phyloP scores from a whole-genome alignment of 92 coral and sea anemone genomes.

The Paragorgia papillata region DNA sequence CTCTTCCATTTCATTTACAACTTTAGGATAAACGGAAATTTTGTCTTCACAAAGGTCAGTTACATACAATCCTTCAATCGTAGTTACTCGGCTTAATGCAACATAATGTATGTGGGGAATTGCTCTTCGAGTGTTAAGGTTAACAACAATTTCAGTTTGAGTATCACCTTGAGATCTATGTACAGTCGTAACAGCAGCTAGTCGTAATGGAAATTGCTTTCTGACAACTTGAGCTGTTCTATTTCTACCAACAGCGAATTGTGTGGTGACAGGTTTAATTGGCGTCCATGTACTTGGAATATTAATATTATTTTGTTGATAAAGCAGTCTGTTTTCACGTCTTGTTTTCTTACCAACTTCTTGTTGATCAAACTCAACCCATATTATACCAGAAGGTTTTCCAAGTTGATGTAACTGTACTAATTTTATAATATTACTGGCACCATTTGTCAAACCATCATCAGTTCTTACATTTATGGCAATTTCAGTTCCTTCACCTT shows the following conservation, averaged over 20 bases:
- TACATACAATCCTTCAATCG: conserved; percentile 64
- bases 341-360: conserved; percentile 67
- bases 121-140: conserved; percentile 54
- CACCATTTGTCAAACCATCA: too few species aligned
- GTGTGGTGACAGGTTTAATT: conserved; percentile 55
- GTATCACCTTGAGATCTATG: conserved; percentile 78
- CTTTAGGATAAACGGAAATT: conserved; percentile 9
- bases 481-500: too few species aligned
- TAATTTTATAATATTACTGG: too few species aligned
- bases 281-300: conserved; percentile 62
- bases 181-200: conserved; percentile 66
- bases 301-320: conserved; percentile 60
- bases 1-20: conserved; percentile 15
- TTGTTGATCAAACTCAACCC: conserved; percentile 70
- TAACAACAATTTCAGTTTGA: conserved; percentile 64
- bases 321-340: conserved; percentile 59
- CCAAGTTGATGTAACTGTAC: conserved; percentile 58
- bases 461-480: too few species aligned
- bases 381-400: conserved; percentile 67
- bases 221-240: conserved; percentile 69
- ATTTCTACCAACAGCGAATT: conserved; percentile 46
- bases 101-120: conserved; percentile 77
- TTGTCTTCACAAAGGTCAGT: conserved; percentile 69
- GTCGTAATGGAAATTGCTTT: conserved; percentile 71
- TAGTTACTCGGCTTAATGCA: conserved; percentile 69